Evolutionary conservation across 2,113 vertebrate species (phyloP).

Genomic region (Craseonycteris thonglongyai): DNA sequence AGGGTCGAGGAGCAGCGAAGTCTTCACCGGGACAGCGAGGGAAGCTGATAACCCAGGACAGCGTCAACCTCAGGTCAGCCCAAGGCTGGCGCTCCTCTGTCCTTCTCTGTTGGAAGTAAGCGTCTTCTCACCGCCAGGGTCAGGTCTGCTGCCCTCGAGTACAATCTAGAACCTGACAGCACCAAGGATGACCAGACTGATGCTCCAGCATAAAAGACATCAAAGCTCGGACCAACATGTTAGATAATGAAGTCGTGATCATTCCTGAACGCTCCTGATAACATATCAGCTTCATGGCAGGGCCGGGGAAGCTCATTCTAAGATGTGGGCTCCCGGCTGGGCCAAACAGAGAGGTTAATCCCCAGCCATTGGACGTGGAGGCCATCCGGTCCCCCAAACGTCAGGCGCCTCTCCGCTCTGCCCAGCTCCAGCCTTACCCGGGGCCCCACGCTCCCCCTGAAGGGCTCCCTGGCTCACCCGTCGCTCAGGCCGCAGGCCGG

Average conservation of each 20-base stretch:
- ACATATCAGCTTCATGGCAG: not conserved
- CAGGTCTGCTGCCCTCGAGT: rapidly evolving
- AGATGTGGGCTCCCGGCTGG: not conserved
- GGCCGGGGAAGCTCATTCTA: not conserved
- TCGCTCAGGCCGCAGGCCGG: not conserved
- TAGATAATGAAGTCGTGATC: rapidly evolving
- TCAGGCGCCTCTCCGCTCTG: rapidly evolving
- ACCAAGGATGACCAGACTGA: rapidly evolving
- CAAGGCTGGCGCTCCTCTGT: rapidly evolving
- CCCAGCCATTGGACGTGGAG: not conserved
- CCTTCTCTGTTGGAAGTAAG: not conserved
- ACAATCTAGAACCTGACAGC: rapidly evolving
- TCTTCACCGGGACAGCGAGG: not conserved
- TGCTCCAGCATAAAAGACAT: rapidly evolving
- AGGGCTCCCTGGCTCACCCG: rapidly evolving
- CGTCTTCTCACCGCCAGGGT: rapidly evolving
- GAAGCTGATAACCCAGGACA: too few relatives aligned
- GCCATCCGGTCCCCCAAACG: rapidly evolving
- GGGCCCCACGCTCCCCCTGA: not conserved
- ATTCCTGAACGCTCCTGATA: rapidly evolving
- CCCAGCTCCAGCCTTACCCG: not conserved
- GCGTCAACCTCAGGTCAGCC: not conserved
- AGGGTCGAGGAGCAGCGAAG: not conserved
- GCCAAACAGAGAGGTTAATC: not conserved
- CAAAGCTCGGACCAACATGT: rapidly evolving